Evolutionary conservation across 2,113 vertebrate genomes (phyloP).

Genomic region (Dunckerocampus dactyliophorus): DNA sequence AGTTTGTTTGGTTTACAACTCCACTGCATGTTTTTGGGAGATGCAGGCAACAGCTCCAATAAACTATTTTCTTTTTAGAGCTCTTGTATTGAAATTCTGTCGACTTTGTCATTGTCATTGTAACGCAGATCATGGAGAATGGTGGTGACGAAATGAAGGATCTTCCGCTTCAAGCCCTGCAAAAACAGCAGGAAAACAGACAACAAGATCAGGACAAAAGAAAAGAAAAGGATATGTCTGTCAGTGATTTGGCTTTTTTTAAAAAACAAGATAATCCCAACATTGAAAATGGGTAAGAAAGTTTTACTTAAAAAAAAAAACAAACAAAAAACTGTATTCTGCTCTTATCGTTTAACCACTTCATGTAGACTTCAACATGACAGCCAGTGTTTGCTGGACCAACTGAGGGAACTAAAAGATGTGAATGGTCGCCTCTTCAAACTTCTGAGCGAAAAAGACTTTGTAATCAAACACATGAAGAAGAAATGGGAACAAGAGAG

Average conservation of each 20-base stretch:
- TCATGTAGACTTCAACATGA: conserved; percentile 37
- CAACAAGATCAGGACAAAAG: conserved; percentile 63
- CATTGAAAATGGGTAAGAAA: conserved; percentile 69
- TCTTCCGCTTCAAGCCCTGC: conserved; percentile 82
- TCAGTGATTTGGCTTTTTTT: conserved; percentile 60
- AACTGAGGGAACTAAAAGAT: conserved; percentile 79
- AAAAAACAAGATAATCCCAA: conserved; percentile 31
- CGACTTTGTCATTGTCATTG: no score
- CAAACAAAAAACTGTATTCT: neutral
- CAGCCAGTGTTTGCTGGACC: conserved; percentile 69
- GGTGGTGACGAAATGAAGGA: conserved; percentile 36
- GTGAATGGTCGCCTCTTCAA: conserved; percentile 87
- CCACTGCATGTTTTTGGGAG: neutral
- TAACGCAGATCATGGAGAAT: conserved; percentile 42
- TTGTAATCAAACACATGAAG: conserved; percentile 84
- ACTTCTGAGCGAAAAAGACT: conserved; percentile 84
- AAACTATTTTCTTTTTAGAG: no score
- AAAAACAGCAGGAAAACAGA: conserved; percentile 83
- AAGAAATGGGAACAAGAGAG: conserved; percentile 81
- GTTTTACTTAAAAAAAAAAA: neutral
- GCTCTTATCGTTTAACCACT: neutral
- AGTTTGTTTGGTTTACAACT: neutral
- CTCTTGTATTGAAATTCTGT: no score
- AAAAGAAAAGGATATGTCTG: conserved; percentile 53
- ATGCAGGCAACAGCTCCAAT: no score